Evolutionary conservation across 2,888 invertebrate species (phyloP).

Genomic region (Athalia circularis): DNA sequence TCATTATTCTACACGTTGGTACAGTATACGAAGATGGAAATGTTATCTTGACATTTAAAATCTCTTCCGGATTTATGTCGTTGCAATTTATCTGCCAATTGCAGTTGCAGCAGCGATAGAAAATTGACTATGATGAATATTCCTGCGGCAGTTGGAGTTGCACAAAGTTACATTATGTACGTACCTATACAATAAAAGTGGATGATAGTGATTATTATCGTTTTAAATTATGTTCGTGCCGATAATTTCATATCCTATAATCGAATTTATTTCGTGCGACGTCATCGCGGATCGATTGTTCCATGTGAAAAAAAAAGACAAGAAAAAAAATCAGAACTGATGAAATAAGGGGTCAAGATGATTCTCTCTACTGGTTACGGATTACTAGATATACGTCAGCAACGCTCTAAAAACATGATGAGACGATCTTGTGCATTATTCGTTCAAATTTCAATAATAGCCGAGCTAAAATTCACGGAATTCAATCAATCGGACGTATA

Average conservation of each 20-base stretch:
- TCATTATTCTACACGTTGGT: no score
- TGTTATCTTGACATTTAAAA: constrained; percentile 36
- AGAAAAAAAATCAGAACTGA: no score
- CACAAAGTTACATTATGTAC: not conserved
- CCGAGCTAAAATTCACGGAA: no score
- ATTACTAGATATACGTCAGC: no score
- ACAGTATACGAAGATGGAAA: not conserved
- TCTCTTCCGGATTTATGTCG: constrained; percentile 25
- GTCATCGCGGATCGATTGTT: not conserved
- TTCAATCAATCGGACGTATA: no score
- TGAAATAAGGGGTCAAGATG: no score
- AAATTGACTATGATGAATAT: constrained; percentile 3
- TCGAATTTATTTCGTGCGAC: not conserved
- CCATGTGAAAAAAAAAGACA: no score
- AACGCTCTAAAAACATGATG: no score
- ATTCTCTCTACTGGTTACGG: no score
- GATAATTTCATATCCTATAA: not conserved
- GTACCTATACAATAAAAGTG: no score
- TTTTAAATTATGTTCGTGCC: not conserved
- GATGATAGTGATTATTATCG: not conserved
- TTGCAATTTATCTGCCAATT: not conserved
- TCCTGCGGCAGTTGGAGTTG: not conserved
- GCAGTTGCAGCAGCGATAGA: not conserved
- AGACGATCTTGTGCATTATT: no score
- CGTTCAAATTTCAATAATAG: no score